Evolutionary conservation across 2,888 invertebrate genomes (phyloP), one percentile per base, ranked within the genome.

Genomic region (Drosophila flavopinicola): DNA sequence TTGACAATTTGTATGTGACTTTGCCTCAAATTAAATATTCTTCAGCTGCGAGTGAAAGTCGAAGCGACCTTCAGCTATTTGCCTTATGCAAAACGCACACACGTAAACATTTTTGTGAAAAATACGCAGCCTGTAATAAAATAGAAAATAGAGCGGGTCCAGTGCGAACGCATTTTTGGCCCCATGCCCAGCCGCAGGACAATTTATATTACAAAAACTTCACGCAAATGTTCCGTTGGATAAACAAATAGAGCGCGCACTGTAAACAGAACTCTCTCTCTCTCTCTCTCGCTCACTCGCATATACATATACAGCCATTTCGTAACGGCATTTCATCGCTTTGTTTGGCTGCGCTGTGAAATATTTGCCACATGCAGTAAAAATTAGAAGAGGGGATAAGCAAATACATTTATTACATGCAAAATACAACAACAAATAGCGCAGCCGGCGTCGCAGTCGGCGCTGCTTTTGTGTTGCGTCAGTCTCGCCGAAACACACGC

Each of bases 351-450:
- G 57, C 45, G 10, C 56, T 54, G 60, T 64, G 63, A 74, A 74
- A 75, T 74, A 85, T 78, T 74, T 84, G 63, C 61, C 48, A 58
- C 66, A 78, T 83, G 66, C 84, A 58, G 77, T 83, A 49, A 85
- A 80, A 80, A 80, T 80, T 80, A 85, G 80, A 65, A 63, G 64
- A 15, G 59, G 80, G 84, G 79, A 80, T 80, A 85, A 85, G 86
- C 80, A 80, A 80, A 80, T 80, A 80, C 80, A 80, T 80, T 83
- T 80, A 80, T 85, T 83, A 80, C 84, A 83, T 78, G 79, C 70
- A 73, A 80, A 80, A 83, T 75, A 85, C 84, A 75, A 64, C 79
- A 83, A 69, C 72, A 75, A 65, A 65, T 59, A 33, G 52, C 27
- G 37, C 24, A 38, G 39, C 32, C 27, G 58, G 42, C 63, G 47